phyloP scores from a whole-genome alignment of 2,113 vertebrate species.

The Donacobius atricapilla region DNA sequence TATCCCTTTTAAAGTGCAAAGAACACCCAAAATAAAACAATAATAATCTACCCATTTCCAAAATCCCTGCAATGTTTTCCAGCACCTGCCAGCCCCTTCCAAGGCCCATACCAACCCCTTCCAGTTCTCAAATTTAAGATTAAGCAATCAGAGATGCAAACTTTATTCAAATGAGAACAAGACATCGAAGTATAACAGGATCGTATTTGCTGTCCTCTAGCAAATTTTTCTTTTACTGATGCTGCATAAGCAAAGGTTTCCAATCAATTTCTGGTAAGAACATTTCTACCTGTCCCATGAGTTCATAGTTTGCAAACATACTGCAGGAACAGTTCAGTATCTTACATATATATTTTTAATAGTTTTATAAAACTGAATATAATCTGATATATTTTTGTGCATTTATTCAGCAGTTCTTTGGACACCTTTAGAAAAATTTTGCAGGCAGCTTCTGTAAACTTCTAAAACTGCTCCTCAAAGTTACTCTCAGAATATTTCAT shows the following conservation, averaged over 20 bases:
- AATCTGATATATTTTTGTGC: not conserved
- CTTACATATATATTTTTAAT: not conserved
- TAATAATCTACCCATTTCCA: not conserved
- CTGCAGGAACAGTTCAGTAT: not conserved
- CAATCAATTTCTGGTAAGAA: not conserved
- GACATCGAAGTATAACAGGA: not conserved
- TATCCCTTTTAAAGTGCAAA: not conserved
- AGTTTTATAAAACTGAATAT: not conserved
- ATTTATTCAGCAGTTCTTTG: not conserved
- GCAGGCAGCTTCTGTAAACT: not conserved
- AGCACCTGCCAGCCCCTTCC: not conserved
- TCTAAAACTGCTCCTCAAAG: not conserved
- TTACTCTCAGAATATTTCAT: not conserved
- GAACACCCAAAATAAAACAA: not conserved
- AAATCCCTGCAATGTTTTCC: not conserved
- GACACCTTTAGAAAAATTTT: not conserved
- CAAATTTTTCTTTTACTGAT: not conserved
- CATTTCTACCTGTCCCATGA: not conserved
- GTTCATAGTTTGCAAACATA: not conserved
- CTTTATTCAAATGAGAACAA: not conserved
- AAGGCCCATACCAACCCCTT: rapidly evolving
- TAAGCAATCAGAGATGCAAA: not conserved
- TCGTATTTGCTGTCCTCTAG: not conserved
- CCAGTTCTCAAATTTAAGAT: not conserved
- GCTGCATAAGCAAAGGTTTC: not conserved